Percentiles rank a stretch among this genome's conserved stretches.
Conservation (phyloP, 2,888 invertebrate genomes). For the Taphrorychus bicolor region DNA sequence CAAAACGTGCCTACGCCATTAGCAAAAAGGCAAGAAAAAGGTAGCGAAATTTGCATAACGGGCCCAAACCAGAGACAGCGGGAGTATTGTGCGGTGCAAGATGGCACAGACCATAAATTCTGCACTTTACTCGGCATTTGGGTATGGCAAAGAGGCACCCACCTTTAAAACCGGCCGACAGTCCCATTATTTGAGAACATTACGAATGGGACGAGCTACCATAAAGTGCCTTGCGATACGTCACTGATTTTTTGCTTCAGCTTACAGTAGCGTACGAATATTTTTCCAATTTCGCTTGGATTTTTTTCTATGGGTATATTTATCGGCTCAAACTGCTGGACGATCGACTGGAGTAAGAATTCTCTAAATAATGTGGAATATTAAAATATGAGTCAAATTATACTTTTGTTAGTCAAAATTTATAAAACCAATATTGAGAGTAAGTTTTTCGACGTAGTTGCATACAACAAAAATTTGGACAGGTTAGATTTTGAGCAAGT, state of each 20-base stretch:
- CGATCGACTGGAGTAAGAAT: too few species aligned
- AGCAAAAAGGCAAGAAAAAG: constrained; percentile 25
- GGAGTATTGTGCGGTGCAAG: constrained; percentile 46
- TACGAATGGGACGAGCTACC: constrained; percentile 48
- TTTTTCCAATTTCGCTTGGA: neutral
- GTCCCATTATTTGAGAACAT: constrained; percentile 57
- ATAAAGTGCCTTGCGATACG: constrained; percentile 55
- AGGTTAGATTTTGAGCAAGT: too few species aligned
- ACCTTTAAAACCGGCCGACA: constrained; percentile 33
- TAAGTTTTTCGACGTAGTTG: too few species aligned
- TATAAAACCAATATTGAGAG: too few species aligned
- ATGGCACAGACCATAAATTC: constrained; percentile 58
- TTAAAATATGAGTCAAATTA: too few species aligned
- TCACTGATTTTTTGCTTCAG: constrained; percentile 55
- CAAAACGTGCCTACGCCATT: constrained; percentile 16
- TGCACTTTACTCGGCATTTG: constrained; percentile 56
- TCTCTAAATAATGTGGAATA: too few species aligned
- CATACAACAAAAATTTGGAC: too few species aligned
- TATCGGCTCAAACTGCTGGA: too few species aligned
- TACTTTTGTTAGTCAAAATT: too few species aligned
- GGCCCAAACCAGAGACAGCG: constrained; percentile 34
- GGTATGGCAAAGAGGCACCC: constrained; percentile 48
- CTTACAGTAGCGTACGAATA: too few species aligned
- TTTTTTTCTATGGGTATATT: too few species aligned
- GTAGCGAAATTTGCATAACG: constrained; percentile 31